Evolutionary conservation across 2,113 vertebrate species (phyloP).

Genomic region (Terrapene triunguis): DNA sequence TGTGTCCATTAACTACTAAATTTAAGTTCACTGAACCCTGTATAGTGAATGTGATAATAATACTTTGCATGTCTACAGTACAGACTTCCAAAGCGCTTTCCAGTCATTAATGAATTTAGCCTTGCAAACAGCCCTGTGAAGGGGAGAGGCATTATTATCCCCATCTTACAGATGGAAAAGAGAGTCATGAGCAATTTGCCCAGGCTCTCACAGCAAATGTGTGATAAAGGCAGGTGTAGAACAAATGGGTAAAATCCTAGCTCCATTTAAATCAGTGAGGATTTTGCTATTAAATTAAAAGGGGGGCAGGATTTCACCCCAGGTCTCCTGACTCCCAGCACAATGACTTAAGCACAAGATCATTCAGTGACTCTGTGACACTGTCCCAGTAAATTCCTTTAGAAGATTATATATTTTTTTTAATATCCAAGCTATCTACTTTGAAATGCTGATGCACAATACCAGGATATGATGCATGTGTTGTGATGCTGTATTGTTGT

Average conservation of each 20-base stretch:
- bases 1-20: background rate
- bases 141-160: background rate
- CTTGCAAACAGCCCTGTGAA: background rate
- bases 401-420: background rate
- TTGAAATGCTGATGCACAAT: background rate
- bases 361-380: background rate
- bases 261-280: background rate
- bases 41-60: background rate
- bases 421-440: background rate
- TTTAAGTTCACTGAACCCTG: background rate
- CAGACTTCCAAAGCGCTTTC: accelerated
- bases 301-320: background rate
- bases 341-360: background rate
- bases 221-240: background rate
- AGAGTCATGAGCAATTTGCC: background rate
- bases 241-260: background rate
- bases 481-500: background rate
- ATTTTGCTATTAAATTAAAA: background rate
- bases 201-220: background rate
- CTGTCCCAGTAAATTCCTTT: background rate
- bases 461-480: background rate
- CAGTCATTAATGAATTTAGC: background rate
- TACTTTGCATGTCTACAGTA: background rate
- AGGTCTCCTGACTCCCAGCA: background rate
- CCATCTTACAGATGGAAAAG: background rate